These are phyloP conservation scores for Hycleus phaleratus DNA, from an alignment of 1,140 invertebrate species.

Conservation along the genomic window DNA sequence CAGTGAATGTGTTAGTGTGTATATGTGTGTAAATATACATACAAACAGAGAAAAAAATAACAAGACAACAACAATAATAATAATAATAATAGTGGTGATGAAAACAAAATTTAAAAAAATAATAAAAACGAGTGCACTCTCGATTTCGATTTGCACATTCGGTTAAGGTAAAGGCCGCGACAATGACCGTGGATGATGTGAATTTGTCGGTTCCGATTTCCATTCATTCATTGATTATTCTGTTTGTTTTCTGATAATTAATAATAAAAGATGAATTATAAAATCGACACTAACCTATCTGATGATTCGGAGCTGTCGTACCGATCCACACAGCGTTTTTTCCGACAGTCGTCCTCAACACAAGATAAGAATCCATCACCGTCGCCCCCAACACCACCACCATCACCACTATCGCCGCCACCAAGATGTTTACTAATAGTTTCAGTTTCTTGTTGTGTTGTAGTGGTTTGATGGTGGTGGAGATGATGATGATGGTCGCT, in stretches of 20 bases:
- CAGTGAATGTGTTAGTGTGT: not conserved
- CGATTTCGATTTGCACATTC: conserved; percentile 34
- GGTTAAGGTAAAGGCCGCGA: conserved; percentile 36
- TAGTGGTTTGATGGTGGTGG: too few species aligned
- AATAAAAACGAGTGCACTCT: conserved; percentile 32
- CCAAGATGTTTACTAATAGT: too few species aligned
- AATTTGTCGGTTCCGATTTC: not conserved
- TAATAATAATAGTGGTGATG: conserved; percentile 2
- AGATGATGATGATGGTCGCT: too few species aligned
- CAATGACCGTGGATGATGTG: conserved; percentile 31
- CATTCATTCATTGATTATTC: too few species aligned
- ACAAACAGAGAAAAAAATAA: conserved; percentile 1
- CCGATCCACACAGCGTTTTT: conserved; percentile 76
- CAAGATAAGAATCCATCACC: conserved; percentile 27
- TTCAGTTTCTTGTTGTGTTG: too few species aligned
- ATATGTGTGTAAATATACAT: not conserved
- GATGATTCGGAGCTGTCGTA: conserved; percentile 84
- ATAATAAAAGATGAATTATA: not conserved
- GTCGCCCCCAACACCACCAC: not conserved
- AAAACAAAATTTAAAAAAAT: conserved; percentile 1
- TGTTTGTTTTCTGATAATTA: too few species aligned
- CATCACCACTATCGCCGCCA: not conserved
- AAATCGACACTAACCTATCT: conserved; percentile 59
- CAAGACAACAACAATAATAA: not conserved
- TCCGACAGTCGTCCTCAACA: conserved; percentile 52